Conservation (phyloP, 2,797 vertebrate genomes). For the Ataeniobius toweri region DNA sequence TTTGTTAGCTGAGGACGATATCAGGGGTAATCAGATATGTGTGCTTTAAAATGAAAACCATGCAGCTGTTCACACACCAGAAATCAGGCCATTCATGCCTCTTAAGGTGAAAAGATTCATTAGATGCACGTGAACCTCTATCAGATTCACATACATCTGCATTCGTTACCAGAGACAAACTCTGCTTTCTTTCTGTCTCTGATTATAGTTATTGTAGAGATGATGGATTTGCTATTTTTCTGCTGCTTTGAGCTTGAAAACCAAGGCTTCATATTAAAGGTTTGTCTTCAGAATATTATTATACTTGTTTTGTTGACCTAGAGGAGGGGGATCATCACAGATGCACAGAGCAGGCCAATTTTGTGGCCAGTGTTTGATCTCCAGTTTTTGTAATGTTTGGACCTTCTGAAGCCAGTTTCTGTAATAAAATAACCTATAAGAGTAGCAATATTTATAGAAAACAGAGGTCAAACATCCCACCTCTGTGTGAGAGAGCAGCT, state of each 20-base stretch:
- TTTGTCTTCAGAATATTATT: too few relatives aligned
- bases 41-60: conserved; percentile 29
- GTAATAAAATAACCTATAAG: too few relatives aligned
- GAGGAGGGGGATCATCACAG: too few relatives aligned
- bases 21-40: conserved; percentile 17
- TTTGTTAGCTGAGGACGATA: conserved; percentile 10
- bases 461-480: neutral
- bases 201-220: conserved; percentile 40
- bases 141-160: neutral
- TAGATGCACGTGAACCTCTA: too few relatives aligned
- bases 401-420: too few relatives aligned
- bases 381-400: too few relatives aligned
- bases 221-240: conserved; percentile 23
- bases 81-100: conserved; percentile 1
- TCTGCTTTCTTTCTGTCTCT: conserved; percentile 23
- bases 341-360: too few relatives aligned
- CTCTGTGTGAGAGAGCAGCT: too few relatives aligned
- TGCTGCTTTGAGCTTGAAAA: conserved; percentile 23
- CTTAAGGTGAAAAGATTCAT: neutral
- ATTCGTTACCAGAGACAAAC: neutral
- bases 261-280: conserved; percentile 18
- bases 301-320: too few relatives aligned
- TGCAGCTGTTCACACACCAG: neutral
- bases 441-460: neutral
- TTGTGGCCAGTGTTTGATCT: too few relatives aligned